Percentiles rank a stretch among this genome's conserved stretches.
phyloP scores from a whole-genome alignment of 1,140 invertebrate species.

The Calliopsis andreniformis region DNA sequence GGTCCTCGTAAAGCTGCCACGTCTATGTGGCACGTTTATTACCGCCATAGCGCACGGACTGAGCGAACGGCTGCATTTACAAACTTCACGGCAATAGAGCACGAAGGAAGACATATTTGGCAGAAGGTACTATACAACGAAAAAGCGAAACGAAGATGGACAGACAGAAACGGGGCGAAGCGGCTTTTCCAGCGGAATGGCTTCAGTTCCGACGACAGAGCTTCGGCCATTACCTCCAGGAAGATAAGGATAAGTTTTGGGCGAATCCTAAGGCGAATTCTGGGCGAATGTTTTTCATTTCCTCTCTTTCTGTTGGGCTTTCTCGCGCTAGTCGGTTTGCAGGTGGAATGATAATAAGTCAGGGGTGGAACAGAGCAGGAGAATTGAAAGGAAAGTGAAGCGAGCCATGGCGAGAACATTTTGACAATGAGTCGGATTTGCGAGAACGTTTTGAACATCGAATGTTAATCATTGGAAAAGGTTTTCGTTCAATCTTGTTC shows the following conservation, averaged over 20 bases:
- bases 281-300: constrained; percentile 6
- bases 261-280: neutral
- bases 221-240: neutral
- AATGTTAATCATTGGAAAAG: too few species aligned
- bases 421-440: too few species aligned
- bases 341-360: neutral
- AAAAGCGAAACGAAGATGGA: too few species aligned
- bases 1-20: constrained; percentile 46
- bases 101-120: constrained; percentile 18
- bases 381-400: neutral
- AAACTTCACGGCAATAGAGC: constrained; percentile 30
- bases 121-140: neutral
- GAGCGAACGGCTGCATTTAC: constrained; percentile 11
- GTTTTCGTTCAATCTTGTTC: too few species aligned
- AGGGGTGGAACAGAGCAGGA: neutral
- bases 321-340: too few species aligned
- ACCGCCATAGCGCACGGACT: constrained; percentile 14
- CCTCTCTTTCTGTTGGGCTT: too few species aligned
- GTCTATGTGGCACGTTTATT: constrained; percentile 47
- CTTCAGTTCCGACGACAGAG: neutral
- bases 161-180: neutral
- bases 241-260: constrained; percentile 18
- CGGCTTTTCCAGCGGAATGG: neutral
- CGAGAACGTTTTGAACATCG: too few species aligned
- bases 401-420: neutral